Evolutionary conservation across 1,140 invertebrate species (phyloP).

Genomic region (Araneus ventricosus): DNA sequence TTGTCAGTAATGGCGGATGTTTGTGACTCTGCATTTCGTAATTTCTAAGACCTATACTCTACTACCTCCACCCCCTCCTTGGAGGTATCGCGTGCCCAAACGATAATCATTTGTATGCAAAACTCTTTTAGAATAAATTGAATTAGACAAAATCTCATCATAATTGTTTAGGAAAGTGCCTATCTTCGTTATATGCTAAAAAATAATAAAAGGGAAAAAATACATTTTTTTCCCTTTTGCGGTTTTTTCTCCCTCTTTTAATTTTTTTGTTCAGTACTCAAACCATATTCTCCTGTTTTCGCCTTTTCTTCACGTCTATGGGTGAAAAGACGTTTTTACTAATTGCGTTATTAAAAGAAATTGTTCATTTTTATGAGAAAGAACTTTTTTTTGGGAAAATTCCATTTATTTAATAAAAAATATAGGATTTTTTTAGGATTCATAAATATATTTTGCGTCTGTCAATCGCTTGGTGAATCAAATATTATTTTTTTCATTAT

Average conservation of each 20-base stretch:
- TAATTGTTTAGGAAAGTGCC: constrained; percentile 74
- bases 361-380: constrained; percentile 19
- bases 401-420: too few species aligned
- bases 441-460: too few species aligned
- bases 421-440: too few species aligned
- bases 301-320: constrained; percentile 39
- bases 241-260: constrained; percentile 1
- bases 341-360: constrained; percentile 72
- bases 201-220: constrained; percentile 37
- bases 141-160: constrained; percentile 75
- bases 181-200: constrained; percentile 56
- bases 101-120: constrained; percentile 75
- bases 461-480: too few species aligned
- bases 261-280: constrained; percentile 31
- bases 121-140: constrained; percentile 74
- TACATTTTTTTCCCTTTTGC: neutral
- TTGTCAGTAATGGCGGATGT: constrained; percentile 1
- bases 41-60: neutral
- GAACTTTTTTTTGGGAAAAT: too few species aligned
- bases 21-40: neutral
- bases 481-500: too few species aligned
- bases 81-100: constrained; percentile 66
- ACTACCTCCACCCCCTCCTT: neutral
- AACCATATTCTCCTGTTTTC: constrained; percentile 1
- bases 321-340: constrained; percentile 43